phyloP scores from a whole-genome alignment of 1,140 invertebrate genomes.

The Ceratosolen fusciceps region DNA sequence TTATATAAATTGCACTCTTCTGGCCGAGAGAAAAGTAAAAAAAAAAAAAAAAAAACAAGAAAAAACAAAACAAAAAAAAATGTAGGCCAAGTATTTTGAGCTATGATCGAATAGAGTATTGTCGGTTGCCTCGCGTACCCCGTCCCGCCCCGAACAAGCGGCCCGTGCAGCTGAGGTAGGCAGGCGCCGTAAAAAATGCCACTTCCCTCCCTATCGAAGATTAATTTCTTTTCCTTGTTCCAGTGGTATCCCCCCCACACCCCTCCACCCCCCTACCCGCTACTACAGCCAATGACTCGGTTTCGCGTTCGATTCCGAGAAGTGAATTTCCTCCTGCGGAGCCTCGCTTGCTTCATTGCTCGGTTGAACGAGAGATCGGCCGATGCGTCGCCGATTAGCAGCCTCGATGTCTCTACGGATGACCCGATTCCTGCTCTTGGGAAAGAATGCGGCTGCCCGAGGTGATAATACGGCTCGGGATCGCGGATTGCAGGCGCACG shows the following conservation, averaged over 20 bases:
- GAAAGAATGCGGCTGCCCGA: slow-evolving; percentile 11
- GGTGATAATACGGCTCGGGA: slow-evolving; percentile 18
- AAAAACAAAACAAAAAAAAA: slow-evolving; percentile 19
- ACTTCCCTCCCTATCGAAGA: neutral
- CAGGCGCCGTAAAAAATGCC: neutral
- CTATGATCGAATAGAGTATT: slow-evolving; percentile 6
- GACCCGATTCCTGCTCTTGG: slow-evolving; percentile 15
- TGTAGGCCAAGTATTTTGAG: slow-evolving; percentile 36
- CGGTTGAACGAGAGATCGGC: neutral
- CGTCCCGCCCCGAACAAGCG: no score
- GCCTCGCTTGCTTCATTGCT: neutral
- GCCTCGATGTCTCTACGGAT: neutral
- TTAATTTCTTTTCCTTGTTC: no score
- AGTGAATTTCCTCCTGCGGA: neutral
- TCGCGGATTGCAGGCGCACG: neutral
- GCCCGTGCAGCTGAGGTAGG: neutral
- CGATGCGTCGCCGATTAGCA: slow-evolving; percentile 19
- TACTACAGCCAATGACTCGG: no score
- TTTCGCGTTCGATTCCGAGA: neutral
- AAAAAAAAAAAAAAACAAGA: no score
- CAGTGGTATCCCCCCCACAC: no score
- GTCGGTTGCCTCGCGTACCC: neutral
- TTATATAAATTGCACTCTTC: slow-evolving; percentile 39
- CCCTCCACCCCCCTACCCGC: no score
- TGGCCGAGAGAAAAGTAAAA: no score